Conservation (phyloP, 2,113 vertebrate species). For the Sprattus sprattus region DNA sequence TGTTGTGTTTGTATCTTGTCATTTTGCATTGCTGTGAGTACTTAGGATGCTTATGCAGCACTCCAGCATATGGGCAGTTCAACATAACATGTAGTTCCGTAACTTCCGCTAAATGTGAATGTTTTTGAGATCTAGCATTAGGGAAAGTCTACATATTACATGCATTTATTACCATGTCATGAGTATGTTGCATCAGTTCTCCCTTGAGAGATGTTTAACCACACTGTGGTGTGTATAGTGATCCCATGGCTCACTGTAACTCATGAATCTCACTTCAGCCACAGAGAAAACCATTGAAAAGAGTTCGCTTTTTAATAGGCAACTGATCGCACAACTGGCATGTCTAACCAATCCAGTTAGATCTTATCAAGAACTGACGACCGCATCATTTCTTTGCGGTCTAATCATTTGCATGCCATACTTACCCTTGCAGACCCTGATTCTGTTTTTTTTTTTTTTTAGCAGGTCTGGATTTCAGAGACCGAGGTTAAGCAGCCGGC, state of each 20-base stretch:
- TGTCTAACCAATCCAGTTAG: constrained; percentile 10
- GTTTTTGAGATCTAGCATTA: background rate
- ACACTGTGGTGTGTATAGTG: background rate
- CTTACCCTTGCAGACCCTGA: background rate
- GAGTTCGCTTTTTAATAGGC: background rate
- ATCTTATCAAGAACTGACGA: background rate
- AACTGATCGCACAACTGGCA: background rate
- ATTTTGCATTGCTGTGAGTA: background rate
- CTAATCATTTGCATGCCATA: background rate
- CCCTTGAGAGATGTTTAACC: background rate
- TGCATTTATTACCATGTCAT: background rate
- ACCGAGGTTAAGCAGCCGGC: background rate
- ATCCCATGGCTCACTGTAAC: background rate
- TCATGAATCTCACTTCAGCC: background rate
- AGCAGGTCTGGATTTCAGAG: constrained; percentile 6
- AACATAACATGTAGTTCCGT: no score
- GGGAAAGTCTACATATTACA: background rate
- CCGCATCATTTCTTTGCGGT: background rate
- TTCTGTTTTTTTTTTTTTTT: background rate
- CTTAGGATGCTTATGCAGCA: no score
- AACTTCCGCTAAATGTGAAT: no score
- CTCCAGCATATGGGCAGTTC: no score
- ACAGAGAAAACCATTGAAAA: constrained; percentile 9
- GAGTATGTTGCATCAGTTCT: background rate
- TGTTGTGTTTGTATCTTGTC: background rate